These are phyloP conservation scores for Chamaetylas fuelleborni DNA, from an alignment of 2,113 vertebrate genomes.

Conservation along the genomic window DNA sequence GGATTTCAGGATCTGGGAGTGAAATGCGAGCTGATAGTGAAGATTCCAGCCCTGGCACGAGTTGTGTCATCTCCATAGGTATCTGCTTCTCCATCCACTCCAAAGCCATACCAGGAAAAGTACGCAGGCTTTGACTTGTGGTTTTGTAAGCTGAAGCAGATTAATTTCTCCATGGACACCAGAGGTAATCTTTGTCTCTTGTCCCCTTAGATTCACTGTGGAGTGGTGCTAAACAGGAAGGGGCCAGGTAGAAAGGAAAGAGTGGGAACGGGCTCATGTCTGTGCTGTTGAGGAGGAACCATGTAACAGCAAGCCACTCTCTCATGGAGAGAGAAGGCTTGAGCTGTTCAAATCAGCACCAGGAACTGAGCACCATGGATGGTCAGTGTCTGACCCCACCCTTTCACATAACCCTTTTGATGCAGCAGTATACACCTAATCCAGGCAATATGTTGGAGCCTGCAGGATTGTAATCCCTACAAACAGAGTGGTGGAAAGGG, in stretches of 20 bases:
- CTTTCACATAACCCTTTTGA: background rate
- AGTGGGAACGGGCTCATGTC: background rate
- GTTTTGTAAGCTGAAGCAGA: background rate
- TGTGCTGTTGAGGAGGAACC: background rate
- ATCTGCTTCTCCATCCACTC: background rate
- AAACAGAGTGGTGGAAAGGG: background rate
- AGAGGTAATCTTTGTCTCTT: background rate
- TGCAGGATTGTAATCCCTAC: background rate
- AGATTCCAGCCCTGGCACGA: too few relatives aligned
- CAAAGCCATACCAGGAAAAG: background rate
- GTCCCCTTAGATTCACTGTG: background rate
- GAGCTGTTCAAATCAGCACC: background rate
- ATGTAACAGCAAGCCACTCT: background rate
- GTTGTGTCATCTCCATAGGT: background rate
- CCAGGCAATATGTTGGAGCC: background rate
- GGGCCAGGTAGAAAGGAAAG: fast-evolving
- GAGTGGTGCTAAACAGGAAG: background rate
- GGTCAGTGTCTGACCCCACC: background rate
- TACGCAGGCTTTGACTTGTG: background rate
- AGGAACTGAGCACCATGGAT: background rate
- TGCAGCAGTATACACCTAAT: background rate
- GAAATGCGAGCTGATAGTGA: background rate
- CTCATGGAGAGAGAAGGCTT: background rate
- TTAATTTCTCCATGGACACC: background rate
- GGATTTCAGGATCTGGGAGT: background rate